Percentiles rank a stretch among this genome's conserved stretches.
phyloP scores from a whole-genome alignment of 1,140 invertebrate genomes.

The Nephila pilipes region DNA sequence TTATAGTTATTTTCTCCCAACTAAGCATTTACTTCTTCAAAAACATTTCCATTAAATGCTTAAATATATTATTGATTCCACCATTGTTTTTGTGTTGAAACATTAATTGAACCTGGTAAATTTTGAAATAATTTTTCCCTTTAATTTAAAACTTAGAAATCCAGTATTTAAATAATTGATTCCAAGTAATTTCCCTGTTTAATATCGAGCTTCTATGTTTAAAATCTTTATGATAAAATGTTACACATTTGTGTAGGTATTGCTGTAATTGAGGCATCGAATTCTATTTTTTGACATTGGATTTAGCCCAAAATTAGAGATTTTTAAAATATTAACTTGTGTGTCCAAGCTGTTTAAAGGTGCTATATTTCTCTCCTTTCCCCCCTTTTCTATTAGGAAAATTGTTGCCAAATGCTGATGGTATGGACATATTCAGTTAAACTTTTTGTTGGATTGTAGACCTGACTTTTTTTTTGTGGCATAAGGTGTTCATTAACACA shows the following conservation, averaged over 20 bases:
- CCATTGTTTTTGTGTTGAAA: too few species aligned
- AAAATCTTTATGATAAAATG: not conserved
- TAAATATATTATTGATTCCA: too few species aligned
- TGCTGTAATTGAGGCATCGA: not conserved
- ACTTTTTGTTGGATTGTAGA: not conserved
- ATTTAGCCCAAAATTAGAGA: not conserved
- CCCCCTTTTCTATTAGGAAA: not conserved
- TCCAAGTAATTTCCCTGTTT: too few species aligned
- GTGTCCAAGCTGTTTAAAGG: not conserved
- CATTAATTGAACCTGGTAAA: too few species aligned
- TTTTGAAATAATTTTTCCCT: too few species aligned
- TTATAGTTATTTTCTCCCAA: too few species aligned
- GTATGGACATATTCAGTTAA: not conserved
- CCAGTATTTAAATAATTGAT: too few species aligned
- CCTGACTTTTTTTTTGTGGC: not conserved
- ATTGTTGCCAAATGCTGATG: not conserved
- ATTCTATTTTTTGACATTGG: not conserved
- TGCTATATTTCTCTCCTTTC: not conserved
- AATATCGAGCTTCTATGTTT: not conserved
- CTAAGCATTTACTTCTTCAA: too few species aligned
- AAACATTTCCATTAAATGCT: too few species aligned
- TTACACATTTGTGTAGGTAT: not conserved
- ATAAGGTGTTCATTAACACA: not conserved
- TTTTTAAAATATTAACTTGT: not conserved
- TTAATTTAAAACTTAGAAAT: too few species aligned